Conservation (phyloP, 2,113 vertebrate species). For the Protomyctophum bolini region DNA sequence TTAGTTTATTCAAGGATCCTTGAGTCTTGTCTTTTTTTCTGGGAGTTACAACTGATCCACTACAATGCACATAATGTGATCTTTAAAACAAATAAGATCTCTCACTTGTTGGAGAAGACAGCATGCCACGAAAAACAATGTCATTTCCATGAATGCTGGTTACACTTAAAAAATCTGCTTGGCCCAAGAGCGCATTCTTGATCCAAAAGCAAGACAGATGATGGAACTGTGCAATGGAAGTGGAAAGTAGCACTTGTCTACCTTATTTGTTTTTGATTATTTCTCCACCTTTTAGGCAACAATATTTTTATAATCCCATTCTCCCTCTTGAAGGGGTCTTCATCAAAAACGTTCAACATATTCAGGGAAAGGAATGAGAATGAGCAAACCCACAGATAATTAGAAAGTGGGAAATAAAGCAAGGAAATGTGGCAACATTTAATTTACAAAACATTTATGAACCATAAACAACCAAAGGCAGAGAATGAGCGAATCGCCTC, state of each 20-base stretch:
- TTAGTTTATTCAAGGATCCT: background rate
- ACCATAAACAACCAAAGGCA: slow-evolving; percentile 14
- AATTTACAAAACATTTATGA: slow-evolving; percentile 32
- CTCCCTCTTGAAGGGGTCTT: background rate
- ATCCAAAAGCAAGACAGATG: background rate
- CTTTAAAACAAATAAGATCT: background rate
- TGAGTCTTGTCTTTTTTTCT: background rate
- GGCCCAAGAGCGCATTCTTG: background rate
- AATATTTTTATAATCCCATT: background rate
- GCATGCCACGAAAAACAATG: background rate
- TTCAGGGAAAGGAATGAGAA: slow-evolving; percentile 5
- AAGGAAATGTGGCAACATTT: slow-evolving; percentile 14
- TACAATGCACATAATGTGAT: background rate
- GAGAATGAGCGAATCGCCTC: background rate
- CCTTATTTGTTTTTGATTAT: too few species aligned
- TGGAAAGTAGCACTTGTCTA: background rate
- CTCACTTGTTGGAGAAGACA: background rate
- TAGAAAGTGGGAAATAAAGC: slow-evolving; percentile 22
- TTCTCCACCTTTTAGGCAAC: too few species aligned
- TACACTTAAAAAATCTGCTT: slow-evolving; percentile 8
- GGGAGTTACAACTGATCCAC: background rate
- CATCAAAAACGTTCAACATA: background rate
- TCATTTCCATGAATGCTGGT: background rate
- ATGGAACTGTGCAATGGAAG: slow-evolving; percentile 3
- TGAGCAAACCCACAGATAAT: slow-evolving; percentile 22